Conservation (phyloP, 2,888 invertebrate species). For the Agrilus cyanescens region DNA sequence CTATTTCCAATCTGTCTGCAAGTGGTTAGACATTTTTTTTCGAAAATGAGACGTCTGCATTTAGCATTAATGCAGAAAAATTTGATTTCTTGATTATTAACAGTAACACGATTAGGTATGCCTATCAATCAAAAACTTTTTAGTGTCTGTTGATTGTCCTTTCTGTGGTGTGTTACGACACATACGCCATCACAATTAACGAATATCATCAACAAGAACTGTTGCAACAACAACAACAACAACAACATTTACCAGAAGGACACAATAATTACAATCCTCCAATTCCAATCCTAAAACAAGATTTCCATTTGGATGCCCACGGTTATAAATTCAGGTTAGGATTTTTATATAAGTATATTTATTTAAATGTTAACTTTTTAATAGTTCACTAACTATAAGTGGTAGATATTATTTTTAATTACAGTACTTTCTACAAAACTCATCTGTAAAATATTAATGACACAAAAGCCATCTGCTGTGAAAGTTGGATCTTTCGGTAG, state of each 20-base stretch:
- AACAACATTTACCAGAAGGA: conserved; percentile 16
- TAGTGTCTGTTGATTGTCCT: background rate
- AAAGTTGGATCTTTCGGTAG: no score
- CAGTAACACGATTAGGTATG: no score
- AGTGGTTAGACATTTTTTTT: no score
- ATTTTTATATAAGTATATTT: background rate
- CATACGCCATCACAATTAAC: conserved; percentile 9
- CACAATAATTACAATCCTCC: conserved; percentile 18
- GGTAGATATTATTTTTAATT: background rate
- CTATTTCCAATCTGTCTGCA: no score
- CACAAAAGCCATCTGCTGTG: background rate
- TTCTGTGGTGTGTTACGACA: background rate
- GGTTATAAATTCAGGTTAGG: conserved; percentile 51
- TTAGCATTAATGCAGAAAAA: no score
- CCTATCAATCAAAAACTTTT: no score
- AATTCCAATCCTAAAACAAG: conserved; percentile 49
- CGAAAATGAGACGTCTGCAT: no score
- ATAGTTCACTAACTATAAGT: background rate
- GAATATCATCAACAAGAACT: conserved; percentile 17
- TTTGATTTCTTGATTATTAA: no score
- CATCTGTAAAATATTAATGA: background rate
- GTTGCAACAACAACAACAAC: conserved; percentile 35
- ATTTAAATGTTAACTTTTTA: background rate
- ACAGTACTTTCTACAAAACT: background rate
- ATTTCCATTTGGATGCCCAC: conserved; percentile 41